These are phyloP conservation scores for Lagocephalus sceleratus DNA, from an alignment of 2,797 vertebrate genomes.

Conservation along the genomic window DNA sequence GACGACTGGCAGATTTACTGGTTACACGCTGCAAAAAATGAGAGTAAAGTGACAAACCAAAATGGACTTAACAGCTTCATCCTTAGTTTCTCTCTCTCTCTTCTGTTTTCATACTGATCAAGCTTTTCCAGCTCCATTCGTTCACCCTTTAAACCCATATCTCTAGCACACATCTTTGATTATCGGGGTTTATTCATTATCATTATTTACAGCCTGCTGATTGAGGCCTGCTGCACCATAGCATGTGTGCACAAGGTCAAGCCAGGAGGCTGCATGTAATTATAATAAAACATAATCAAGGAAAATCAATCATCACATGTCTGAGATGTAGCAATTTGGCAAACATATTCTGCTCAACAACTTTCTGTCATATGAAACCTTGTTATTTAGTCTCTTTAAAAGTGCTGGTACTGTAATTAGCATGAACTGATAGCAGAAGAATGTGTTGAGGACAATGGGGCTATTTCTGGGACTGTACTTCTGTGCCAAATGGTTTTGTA, in stretches of 20 bases:
- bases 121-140: too few species aligned
- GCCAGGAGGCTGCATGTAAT: not conserved
- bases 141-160: too few species aligned
- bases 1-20: too few species aligned
- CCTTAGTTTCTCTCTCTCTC: too few species aligned
- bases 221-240: not conserved
- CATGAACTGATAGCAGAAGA: constrained; percentile 69
- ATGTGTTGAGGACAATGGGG: constrained; percentile 53
- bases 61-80: too few species aligned
- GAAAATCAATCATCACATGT: not conserved
- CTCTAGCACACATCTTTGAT: too few species aligned
- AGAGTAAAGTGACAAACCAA: too few species aligned
- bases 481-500: too few species aligned
- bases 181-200: not conserved
- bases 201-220: not conserved
- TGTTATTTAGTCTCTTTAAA: constrained; percentile 44
- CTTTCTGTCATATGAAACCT: constrained; percentile 12
- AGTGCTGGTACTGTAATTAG: constrained; percentile 62
- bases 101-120: too few species aligned
- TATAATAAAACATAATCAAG: not conserved
- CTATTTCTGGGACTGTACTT: constrained; percentile 56
- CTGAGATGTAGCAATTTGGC: not conserved
- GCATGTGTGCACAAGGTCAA: not conserved
- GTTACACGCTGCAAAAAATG: too few species aligned
- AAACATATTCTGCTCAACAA: too few species aligned